phyloP scores from a whole-genome alignment of 2,113 vertebrate species.

The Edolisoma coerulescens region DNA sequence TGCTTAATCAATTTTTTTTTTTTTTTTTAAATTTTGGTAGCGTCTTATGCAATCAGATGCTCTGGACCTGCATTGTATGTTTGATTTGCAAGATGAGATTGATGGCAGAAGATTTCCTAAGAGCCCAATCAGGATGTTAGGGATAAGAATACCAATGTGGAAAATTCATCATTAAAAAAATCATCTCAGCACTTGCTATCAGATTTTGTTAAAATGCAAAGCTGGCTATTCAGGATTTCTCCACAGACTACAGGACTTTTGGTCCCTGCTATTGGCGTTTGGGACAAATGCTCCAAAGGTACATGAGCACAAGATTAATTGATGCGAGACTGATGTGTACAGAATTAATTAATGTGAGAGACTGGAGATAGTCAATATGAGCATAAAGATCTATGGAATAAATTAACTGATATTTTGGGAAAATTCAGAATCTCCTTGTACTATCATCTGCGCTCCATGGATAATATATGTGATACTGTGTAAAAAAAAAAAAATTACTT shows the following conservation, averaged over 20 bases:
- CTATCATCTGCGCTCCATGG: neutral
- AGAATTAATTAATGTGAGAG: constrained; percentile 24
- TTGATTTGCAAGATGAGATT: neutral
- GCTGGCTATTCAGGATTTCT: neutral
- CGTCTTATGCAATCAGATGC: neutral
- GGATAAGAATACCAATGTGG: neutral
- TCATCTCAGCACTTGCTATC: neutral
- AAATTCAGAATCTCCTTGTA: neutral
- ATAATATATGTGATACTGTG: neutral
- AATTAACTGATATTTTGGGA: neutral
- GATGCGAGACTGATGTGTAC: neutral
- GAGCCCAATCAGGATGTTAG: neutral
- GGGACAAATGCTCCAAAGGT: neutral
- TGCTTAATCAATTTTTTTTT: too few species aligned
- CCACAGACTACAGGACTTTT: neutral
- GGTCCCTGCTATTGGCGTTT: neutral
- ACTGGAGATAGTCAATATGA: neutral
- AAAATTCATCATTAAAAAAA: neutral
- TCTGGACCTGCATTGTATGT: neutral
- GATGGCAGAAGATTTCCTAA: neutral
- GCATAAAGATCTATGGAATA: neutral
- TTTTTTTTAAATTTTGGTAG: neutral
- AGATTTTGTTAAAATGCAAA: neutral
- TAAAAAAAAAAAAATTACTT: neutral
- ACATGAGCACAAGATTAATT: neutral